phyloP scores from a whole-genome alignment of 2,113 vertebrate genomes.

The Pan troglodytes region NHGRI_mPanTro3-v2.1_pri NC_072415.2:28672501-28673000 shows the following conservation, averaged over 20 bases:
- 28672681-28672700: too few species aligned
- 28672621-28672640: too few species aligned
- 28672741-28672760: background rate
- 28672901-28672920: background rate
- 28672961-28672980: background rate
- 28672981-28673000: background rate
- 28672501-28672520: too few species aligned
- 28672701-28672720: too few species aligned
- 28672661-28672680: too few species aligned
- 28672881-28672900: background rate
- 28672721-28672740: too few species aligned
- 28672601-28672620: too few species aligned
- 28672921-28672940: background rate
- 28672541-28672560: too few species aligned
- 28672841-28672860: background rate
- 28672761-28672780: background rate
- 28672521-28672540: too few species aligned
- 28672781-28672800: background rate
- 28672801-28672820: background rate
- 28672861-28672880: background rate
- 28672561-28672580: too few species aligned
- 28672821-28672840: background rate
- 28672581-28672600: too few species aligned
- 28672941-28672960: background rate
- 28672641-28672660: too few species aligned